Base-by-base conservation (phyloP, 2,113 vertebrate species). In the Marmota flaviventris region DNA sequence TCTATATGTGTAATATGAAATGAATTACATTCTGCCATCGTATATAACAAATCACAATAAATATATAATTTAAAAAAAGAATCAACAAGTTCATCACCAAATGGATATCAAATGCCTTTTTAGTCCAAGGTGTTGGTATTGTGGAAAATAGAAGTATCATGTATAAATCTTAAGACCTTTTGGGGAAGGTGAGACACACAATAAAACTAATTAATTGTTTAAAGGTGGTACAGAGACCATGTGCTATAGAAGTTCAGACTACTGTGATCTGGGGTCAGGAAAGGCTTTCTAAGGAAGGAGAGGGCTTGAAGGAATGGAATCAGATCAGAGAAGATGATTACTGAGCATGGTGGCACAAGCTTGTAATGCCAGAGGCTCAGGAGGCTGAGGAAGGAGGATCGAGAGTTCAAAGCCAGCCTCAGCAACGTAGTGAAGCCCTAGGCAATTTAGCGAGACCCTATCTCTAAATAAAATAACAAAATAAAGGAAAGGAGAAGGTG, bases 171-270 rank as follows among this genome's bases (percentile, higher is more conserved):
- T 86, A 85, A 56, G 75, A 92, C 84, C 25, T 93, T 18, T 83
- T 93, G 76, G 58, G 34, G 86, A 18, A 29, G 37, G 24, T 86
- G 65, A 88, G 22, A 76, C 42, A 85, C n/a, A 63, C 45, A 95
- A 20, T 95, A 76, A 91, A 96, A 96, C 65, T 70, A 93, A 90
- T 72, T 34, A 18, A 48, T 86, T 92, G 9, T 73, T 82, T 77
- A 51, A 94, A 92, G 37, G 8, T 69, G 6, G 16, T 86, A 14
- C 3, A 39, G 84, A 90, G 16, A 76, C 58, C 75, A 65, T 69
- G 53, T 92, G 29, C 14, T 95, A 8, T 79, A 2, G 82, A 58
- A 82, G 61, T 67, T 7, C 18, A 93, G 67, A 42, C 93, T 89
- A 63, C 45, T 87, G 39, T 81, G 76, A 58, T 48, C 5, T 95